A percentile compares a stretch with the other conserved stretches of the same genome.
Evolutionary conservation across 2,113 vertebrate species (phyloP).

Genomic region (Myotis brandtii): DNA sequence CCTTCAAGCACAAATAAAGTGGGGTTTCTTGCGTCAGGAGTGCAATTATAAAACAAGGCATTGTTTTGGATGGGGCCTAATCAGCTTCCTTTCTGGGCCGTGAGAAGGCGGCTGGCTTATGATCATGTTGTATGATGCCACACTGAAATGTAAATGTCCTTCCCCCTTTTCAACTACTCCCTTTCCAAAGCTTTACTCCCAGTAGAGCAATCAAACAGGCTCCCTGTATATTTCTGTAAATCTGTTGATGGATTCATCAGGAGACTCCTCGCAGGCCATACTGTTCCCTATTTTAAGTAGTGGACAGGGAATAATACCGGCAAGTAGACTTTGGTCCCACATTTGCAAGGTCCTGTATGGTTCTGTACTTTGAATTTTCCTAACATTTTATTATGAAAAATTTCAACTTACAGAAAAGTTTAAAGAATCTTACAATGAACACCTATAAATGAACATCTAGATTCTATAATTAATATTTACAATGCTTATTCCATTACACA

Average conservation of each 20-base stretch:
- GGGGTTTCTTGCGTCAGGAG: background rate
- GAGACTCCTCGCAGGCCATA: background rate
- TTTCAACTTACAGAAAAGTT: background rate
- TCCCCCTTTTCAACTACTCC: background rate
- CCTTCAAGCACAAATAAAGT: slow-evolving; percentile 53
- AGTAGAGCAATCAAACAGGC: background rate
- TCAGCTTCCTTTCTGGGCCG: slow-evolving; percentile 14
- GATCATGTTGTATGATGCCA: background rate
- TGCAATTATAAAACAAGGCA: background rate
- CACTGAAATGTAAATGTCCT: slow-evolving; percentile 25
- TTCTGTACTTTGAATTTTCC: slow-evolving; percentile 10
- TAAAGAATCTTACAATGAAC: slow-evolving; percentile 34
- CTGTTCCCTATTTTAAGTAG: background rate
- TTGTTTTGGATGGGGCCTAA: background rate
- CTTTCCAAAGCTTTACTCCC: slow-evolving; percentile 12
- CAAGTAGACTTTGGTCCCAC: background rate
- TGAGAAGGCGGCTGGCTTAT: background rate
- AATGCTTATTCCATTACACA: background rate
- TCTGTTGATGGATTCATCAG: background rate
- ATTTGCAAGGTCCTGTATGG: background rate
- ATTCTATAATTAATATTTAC: background rate
- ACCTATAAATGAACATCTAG: background rate
- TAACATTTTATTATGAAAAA: slow-evolving; percentile 9
- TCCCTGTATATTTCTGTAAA: background rate
- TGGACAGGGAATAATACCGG: background rate